Percentiles rank a stretch among this genome's conserved stretches.
Conservation (phyloP, 2,888 invertebrate species). For the Panzeria rudis region DNA sequence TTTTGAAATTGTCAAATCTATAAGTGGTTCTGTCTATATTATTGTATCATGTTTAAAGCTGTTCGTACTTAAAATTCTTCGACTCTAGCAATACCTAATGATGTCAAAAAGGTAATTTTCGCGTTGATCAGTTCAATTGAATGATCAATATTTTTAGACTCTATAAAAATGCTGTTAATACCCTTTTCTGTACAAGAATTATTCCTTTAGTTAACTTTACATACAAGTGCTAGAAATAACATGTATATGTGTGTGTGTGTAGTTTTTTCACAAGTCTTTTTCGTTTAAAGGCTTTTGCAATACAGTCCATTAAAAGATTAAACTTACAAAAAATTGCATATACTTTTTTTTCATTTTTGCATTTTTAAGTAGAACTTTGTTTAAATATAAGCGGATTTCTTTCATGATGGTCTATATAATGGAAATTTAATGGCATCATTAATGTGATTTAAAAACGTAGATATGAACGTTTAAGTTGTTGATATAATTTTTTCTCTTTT, state of each 20-base stretch:
- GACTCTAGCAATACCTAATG: no score
- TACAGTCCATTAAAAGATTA: constrained; percentile 65
- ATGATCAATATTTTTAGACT: no score
- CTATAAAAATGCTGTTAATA: neutral
- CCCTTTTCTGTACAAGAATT: neutral
- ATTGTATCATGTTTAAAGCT: no score
- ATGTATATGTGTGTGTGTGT: neutral
- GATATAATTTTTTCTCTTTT: no score
- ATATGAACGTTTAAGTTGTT: no score
- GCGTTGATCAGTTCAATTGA: no score
- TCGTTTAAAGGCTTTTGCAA: neutral
- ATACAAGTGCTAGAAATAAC: neutral
- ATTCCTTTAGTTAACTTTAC: neutral
- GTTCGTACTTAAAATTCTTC: no score
- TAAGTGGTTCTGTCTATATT: no score
- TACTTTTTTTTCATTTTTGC: neutral
- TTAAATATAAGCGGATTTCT: constrained; percentile 45
- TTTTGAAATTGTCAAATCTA: no score
- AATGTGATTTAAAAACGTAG: neutral
- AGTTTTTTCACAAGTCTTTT: neutral
- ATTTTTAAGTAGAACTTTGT: neutral
- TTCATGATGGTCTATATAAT: neutral
- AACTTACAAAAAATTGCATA: constrained; percentile 26
- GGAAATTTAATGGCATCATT: constrained; percentile 39
- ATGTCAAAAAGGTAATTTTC: no score